These are phyloP conservation scores for Engystomops pustulosus DNA, from an alignment of 2,113 vertebrate genomes.

Conservation along the genomic window DNA sequence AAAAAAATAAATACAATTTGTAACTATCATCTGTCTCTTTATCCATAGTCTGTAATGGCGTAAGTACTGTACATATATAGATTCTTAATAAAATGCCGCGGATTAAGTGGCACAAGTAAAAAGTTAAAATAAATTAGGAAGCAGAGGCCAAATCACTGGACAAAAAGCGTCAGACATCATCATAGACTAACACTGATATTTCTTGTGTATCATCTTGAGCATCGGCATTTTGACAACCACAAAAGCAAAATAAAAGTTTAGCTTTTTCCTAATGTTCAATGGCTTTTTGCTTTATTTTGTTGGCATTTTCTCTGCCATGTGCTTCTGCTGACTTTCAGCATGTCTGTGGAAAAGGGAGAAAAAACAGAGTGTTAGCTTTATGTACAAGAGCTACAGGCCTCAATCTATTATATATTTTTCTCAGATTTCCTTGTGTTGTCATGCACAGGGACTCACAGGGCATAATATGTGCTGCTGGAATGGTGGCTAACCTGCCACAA, in stretches of 20 bases:
- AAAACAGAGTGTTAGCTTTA: background rate
- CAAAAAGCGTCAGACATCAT: slow-evolving; percentile 91
- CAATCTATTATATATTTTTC: too few relatives aligned
- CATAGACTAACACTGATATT: slow-evolving; percentile 85
- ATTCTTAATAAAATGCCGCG: slow-evolving; percentile 84
- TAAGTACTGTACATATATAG: slow-evolving; percentile 85
- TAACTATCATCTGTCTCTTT: slow-evolving; percentile 76
- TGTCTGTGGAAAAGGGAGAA: slow-evolving; percentile 76
- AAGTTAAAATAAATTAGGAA: slow-evolving; percentile 92
- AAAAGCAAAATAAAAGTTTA: slow-evolving; percentile 81
- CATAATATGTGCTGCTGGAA: too few relatives aligned
- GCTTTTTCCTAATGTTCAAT: slow-evolving; percentile 65
- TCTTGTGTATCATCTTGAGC: slow-evolving; percentile 72
- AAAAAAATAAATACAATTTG: slow-evolving; percentile 77
- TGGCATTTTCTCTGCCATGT: slow-evolving; percentile 95
- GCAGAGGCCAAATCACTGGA: slow-evolving; percentile 93
- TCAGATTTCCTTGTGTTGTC: too few relatives aligned
- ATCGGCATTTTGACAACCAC: slow-evolving; percentile 78
- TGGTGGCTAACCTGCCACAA: too few relatives aligned
- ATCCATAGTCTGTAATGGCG: slow-evolving; percentile 75
- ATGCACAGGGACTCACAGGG: too few relatives aligned
- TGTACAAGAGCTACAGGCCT: background rate
- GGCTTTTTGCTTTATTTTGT: slow-evolving; percentile 82
- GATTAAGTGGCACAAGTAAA: slow-evolving; percentile 92
- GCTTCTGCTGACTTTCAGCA: slow-evolving; percentile 98